These are phyloP conservation scores for Calephelis nemesis DNA, from an alignment of 1,140 invertebrate species.

Conservation along the genomic window DNA sequence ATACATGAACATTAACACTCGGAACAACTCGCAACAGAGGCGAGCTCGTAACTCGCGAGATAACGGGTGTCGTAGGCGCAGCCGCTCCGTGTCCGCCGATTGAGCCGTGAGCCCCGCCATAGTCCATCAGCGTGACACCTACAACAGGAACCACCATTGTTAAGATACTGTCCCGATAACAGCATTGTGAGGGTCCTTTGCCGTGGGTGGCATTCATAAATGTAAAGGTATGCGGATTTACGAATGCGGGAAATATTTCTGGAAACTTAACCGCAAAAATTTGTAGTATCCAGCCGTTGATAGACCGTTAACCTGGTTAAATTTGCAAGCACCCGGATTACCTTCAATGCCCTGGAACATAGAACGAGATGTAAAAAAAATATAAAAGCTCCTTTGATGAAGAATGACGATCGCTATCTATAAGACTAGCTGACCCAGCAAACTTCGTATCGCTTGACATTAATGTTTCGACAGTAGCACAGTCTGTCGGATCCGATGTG, in stretches of 20 bases:
- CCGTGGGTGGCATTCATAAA: conserved; percentile 3
- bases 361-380: too few species aligned
- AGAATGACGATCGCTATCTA: too few species aligned
- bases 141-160: background rate
- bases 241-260: background rate
- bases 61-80: conserved; percentile 4
- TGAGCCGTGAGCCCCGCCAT: conserved; percentile 6
- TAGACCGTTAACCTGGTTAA: too few species aligned
- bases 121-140: conserved; percentile 2
- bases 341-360: too few species aligned
- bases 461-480: too few species aligned
- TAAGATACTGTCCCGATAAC: conserved; percentile 4
- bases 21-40: background rate
- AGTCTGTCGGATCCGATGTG: too few species aligned
- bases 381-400: too few species aligned
- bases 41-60: conserved; percentile 5
- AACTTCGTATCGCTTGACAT: too few species aligned
- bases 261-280: too few species aligned
- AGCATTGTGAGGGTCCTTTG: background rate
- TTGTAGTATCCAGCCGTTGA: too few species aligned
- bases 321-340: too few species aligned
- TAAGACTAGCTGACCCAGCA: too few species aligned
- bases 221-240: background rate
- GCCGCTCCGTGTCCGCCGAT: background rate
- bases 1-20: background rate